Evolutionary conservation across 2,797 vertebrate genomes (phyloP).

Genomic region (Macrochelys suwanniensis): DNA sequence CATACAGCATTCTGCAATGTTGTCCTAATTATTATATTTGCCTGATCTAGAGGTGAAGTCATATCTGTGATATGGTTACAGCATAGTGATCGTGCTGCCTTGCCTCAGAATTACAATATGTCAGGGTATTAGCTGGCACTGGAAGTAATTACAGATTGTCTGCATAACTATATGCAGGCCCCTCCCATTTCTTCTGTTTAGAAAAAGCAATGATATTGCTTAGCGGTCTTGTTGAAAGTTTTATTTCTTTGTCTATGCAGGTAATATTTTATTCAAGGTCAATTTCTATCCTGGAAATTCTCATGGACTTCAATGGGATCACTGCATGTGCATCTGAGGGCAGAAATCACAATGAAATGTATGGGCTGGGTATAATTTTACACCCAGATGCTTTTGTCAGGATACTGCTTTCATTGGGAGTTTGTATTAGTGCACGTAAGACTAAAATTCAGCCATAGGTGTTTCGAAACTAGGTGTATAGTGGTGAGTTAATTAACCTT

Average conservation of each 20-base stretch:
- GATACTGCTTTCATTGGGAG: not conserved
- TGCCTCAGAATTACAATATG: not conserved
- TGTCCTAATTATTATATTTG: constrained; percentile 7
- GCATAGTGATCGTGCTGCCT: not conserved
- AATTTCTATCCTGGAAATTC: not conserved
- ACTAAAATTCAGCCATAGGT: not conserved
- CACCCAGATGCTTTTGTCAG: not conserved
- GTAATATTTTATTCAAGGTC: not conserved
- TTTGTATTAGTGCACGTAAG: not conserved
- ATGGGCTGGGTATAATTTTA: not conserved
- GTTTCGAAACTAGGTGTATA: not conserved
- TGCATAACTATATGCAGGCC: not conserved
- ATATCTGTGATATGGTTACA: not conserved
- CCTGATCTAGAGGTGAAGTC: not conserved
- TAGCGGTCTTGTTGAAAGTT: not conserved
- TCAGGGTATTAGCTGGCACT: not conserved
- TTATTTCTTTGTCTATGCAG: not conserved
- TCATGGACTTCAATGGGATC: not conserved
- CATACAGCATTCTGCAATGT: constrained; percentile 2
- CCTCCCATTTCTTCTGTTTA: not conserved
- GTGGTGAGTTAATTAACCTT: constrained; percentile 1
- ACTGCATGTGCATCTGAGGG: not conserved
- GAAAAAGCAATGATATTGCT: not conserved
- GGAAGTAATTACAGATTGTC: not conserved
- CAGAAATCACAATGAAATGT: not conserved